Evolutionary conservation across 2,113 vertebrate species (phyloP).

Genomic region (Nansenia antarctica): DNA sequence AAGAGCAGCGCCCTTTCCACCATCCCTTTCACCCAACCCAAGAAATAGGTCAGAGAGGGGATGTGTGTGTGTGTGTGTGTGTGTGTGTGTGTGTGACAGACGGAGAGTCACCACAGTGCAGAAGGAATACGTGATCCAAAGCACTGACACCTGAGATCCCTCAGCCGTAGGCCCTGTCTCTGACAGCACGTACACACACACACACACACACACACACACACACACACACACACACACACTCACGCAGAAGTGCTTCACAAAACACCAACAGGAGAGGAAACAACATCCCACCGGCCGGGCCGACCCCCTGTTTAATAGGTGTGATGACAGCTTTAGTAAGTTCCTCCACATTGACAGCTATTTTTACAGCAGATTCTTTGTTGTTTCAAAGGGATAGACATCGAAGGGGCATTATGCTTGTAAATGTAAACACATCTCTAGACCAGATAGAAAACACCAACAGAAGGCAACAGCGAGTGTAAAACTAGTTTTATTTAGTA

Average conservation of each 20-base stretch:
- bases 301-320: constrained; percentile 58
- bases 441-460: neutral
- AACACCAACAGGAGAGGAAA: constrained; percentile 11
- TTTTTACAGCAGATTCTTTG: constrained; percentile 53
- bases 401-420: constrained; percentile 59
- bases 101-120: constrained; percentile 6
- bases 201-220: constrained; percentile 16
- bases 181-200: constrained; percentile 29
- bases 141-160: constrained; percentile 12
- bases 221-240: constrained; percentile 11
- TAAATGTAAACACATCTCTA: no score
- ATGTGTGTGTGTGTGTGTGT: constrained; percentile 23
- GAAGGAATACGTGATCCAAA: constrained; percentile 40
- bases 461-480: neutral
- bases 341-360: constrained; percentile 65
- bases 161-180: neutral
- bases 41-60: constrained; percentile 47
- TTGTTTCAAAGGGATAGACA: constrained; percentile 21
- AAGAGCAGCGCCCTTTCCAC: constrained; percentile 28
- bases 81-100: constrained; percentile 14
- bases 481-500: constrained; percentile 57
- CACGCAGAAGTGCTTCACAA: no score
- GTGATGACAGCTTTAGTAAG: constrained; percentile 71
- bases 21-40: constrained; percentile 28
- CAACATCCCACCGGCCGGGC: constrained; percentile 48